A percentile compares a stretch with the other conserved stretches of the same genome.
These are phyloP conservation scores for Listronotus bonariensis DNA, from an alignment of 1,140 invertebrate species.

Conservation along the genomic window DNA sequence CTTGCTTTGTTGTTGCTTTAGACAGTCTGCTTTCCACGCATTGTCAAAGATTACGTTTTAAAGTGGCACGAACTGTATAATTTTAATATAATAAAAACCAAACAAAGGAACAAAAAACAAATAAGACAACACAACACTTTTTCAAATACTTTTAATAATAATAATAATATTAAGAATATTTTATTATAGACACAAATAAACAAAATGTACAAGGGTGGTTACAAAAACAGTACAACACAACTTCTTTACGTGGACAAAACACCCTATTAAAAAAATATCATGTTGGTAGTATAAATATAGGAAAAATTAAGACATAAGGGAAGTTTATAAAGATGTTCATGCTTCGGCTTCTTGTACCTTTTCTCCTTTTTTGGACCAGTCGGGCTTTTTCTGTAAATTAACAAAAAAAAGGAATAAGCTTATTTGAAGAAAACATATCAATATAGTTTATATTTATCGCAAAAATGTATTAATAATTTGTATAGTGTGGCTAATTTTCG, in stretches of 20 bases:
- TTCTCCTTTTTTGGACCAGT: slow-evolving; percentile 89
- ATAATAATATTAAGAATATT: slow-evolving; percentile 15
- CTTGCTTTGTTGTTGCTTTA: no score
- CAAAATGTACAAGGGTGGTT: slow-evolving; percentile 28
- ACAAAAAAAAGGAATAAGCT: not conserved
- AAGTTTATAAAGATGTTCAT: slow-evolving; percentile 60
- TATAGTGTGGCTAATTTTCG: no score
- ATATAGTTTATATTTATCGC: no score
- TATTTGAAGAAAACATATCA: no score
- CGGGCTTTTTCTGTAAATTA: slow-evolving; percentile 82
- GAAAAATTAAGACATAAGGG: slow-evolving; percentile 7
- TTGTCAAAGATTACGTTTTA: no score
- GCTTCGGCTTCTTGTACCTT: slow-evolving; percentile 88
- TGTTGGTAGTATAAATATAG: slow-evolving; percentile 8
- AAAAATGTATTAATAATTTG: no score
- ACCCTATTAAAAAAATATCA: slow-evolving; percentile 9
- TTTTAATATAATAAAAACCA: not conserved
- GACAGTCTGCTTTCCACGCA: no score
- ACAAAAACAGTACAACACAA: slow-evolving; percentile 25
- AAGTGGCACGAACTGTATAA: no score
- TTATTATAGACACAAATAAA: slow-evolving; percentile 32
- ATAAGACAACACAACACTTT: slow-evolving; percentile 5
- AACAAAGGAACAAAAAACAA: not conserved
- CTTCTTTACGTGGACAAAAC: not conserved
- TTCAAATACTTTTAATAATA: slow-evolving; percentile 2